Percentiles rank a stretch among this genome's conserved stretches.
Evolutionary conservation across 64 coral and sea anemone genomes (phyloP).

Genomic region (Montipora efflorescens): DNA sequence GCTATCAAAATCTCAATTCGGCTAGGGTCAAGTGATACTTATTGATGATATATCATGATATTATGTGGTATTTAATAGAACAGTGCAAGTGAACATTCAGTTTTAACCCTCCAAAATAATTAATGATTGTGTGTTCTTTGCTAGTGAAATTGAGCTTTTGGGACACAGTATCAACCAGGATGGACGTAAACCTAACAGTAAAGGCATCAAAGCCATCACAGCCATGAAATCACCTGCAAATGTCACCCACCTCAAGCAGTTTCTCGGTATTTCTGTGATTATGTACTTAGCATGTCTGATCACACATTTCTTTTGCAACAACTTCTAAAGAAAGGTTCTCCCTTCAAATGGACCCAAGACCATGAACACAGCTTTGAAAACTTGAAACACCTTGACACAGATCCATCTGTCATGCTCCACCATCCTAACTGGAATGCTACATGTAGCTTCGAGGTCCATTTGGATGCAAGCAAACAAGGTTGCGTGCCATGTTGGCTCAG

Average conservation of each 20-base stretch:
- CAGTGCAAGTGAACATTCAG: slow-evolving; percentile 18
- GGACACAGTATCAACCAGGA: slow-evolving; percentile 29
- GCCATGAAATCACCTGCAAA: slow-evolving; percentile 1
- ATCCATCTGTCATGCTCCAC: not conserved
- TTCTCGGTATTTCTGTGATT: slow-evolving; percentile 44
- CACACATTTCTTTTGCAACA: not conserved
- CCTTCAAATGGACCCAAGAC: slow-evolving; percentile 18
- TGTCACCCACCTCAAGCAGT: not conserved
- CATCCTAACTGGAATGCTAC: slow-evolving; percentile 30
- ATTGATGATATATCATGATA: too few species aligned
- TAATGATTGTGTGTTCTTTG: slow-evolving; percentile 12
- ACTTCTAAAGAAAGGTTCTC: not conserved
- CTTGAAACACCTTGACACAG: not conserved
- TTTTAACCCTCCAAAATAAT: slow-evolving; percentile 23
- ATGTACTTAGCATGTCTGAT: slow-evolving; percentile 1
- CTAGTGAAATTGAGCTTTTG: slow-evolving; percentile 23
- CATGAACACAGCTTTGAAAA: not conserved
- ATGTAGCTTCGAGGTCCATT: not conserved
- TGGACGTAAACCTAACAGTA: not conserved
- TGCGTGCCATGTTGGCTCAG: slow-evolving; percentile 48
- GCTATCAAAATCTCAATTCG: too few species aligned
- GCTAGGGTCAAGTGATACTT: too few species aligned
- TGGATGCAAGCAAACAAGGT: slow-evolving; percentile 28
- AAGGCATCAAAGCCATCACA: slow-evolving; percentile 26
- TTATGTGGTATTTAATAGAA: not conserved